Evolutionary conservation across 2,888 invertebrate genomes (phyloP).

Genomic region (Rhorus exstirpatorius): DNA sequence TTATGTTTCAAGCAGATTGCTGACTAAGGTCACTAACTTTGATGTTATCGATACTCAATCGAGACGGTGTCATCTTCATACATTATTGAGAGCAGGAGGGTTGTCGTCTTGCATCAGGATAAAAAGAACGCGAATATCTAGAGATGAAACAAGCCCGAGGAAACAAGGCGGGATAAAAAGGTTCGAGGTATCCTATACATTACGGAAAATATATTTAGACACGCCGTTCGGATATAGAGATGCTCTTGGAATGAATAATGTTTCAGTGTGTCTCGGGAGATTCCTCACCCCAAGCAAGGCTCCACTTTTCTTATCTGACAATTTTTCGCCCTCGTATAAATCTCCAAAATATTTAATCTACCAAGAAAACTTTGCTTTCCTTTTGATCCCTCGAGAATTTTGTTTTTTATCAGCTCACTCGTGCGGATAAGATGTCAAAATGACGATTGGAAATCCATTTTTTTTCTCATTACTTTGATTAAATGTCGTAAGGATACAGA

Average conservation of each 20-base stretch:
- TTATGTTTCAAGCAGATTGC: constrained; percentile 12
- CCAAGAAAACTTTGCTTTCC: background rate
- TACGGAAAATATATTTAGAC: constrained; percentile 19
- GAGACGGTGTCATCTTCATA: constrained; percentile 79
- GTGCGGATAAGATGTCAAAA: too few species aligned
- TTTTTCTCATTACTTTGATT: too few species aligned
- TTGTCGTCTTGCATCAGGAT: constrained; percentile 66
- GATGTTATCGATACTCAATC: constrained; percentile 80
- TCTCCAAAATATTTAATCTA: background rate
- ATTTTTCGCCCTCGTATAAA: background rate
- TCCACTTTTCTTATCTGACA: constrained; percentile 3
- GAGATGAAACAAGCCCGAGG: constrained; percentile 30
- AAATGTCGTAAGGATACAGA: too few species aligned
- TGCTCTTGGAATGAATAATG: constrained; percentile 82
- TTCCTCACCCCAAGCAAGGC: background rate
- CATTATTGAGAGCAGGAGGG: constrained; percentile 29
- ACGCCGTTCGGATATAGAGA: constrained; percentile 73
- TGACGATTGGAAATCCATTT: too few species aligned
- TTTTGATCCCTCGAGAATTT: background rate
- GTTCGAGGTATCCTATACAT: background rate
- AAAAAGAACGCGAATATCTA: constrained; percentile 34
- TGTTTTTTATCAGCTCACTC: background rate
- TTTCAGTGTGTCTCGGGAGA: constrained; percentile 23
- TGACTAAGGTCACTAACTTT: constrained; percentile 71
- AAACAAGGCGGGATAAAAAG: constrained; percentile 25